These are phyloP conservation scores for Drosophila asahinai DNA, from an alignment of 1,140 invertebrate species.

Conservation along the genomic window DNA sequence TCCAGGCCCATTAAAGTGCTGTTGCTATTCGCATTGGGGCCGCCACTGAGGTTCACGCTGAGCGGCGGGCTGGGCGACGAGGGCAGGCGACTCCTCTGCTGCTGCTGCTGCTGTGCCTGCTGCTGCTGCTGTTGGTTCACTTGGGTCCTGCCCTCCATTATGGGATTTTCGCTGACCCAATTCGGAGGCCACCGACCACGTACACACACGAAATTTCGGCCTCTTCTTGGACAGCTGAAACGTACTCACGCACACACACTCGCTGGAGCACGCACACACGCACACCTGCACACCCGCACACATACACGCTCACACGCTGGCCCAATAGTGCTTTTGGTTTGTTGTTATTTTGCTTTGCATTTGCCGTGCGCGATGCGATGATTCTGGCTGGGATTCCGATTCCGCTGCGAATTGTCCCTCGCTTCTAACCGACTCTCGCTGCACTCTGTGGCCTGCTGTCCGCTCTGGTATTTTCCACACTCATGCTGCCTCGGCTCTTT, in stretches of 20 bases:
- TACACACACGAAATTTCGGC: slow-evolving; percentile 48
- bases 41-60: slow-evolving; percentile 55
- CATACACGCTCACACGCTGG: slow-evolving; percentile 33
- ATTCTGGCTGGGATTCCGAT: slow-evolving; percentile 13
- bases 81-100: slow-evolving; percentile 54
- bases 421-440: slow-evolving; percentile 31
- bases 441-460: slow-evolving; percentile 29
- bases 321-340: slow-evolving; percentile 30
- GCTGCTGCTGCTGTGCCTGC: slow-evolving; percentile 25
- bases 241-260: slow-evolving; percentile 35
- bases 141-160: slow-evolving; percentile 42
- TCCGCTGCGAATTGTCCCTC: slow-evolving; percentile 10
- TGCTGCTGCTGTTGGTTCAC: slow-evolving; percentile 47
- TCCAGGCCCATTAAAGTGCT: slow-evolving; percentile 43
- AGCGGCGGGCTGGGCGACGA: slow-evolving; percentile 63
- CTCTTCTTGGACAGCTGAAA: slow-evolving; percentile 27
- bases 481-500: slow-evolving; percentile 43
- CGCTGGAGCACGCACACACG: slow-evolving; percentile 14
- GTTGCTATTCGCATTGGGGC: slow-evolving; percentile 61
- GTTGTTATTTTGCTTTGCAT: slow-evolving; percentile 44
- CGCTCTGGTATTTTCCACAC: slow-evolving; percentile 41
- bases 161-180: slow-evolving; percentile 45
- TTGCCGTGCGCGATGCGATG: slow-evolving; percentile 18
- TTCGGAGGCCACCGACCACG: slow-evolving; percentile 52
- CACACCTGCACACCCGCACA: slow-evolving; percentile 19